phyloP scores from a whole-genome alignment of 2,797 vertebrate species.

The Melanotaenia pygmaea region DNA sequence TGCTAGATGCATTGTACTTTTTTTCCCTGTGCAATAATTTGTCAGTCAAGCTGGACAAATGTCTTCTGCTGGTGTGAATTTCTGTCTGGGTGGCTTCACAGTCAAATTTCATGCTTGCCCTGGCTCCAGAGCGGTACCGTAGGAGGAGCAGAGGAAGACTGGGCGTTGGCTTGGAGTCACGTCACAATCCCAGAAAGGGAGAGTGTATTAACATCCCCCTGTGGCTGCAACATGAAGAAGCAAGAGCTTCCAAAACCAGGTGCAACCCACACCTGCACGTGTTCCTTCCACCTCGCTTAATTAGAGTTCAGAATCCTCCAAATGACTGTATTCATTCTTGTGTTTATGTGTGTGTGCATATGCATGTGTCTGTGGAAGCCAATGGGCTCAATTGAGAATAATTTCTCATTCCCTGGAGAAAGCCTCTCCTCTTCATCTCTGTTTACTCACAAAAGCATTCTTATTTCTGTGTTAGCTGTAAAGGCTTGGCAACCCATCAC shows the following conservation, averaged over 20 bases:
- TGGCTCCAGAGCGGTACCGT: conserved; percentile 36
- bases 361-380: conserved; percentile 68
- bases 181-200: conserved; percentile 55
- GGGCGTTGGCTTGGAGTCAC: conserved; percentile 46
- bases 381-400: conserved; percentile 82
- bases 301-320: conserved; percentile 80
- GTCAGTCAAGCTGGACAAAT: conserved; percentile 49
- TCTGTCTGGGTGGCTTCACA: conserved; percentile 38
- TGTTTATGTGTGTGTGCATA: conserved; percentile 62
- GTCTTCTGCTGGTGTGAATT: conserved; percentile 53
- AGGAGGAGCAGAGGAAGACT: conserved; percentile 35
- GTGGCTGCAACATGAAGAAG: conserved; percentile 32
- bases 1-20: conserved; percentile 35
- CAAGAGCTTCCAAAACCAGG: conserved; percentile 72
- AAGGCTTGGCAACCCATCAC: conserved; percentile 49
- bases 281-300: conserved; percentile 76
- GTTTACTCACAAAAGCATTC: conserved; percentile 55
- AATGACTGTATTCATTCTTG: conserved; percentile 82
- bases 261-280: conserved; percentile 80
- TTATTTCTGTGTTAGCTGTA: conserved; percentile 45
- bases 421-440: conserved; percentile 66
- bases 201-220: conserved; percentile 53
- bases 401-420: conserved; percentile 80
- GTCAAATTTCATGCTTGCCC: conserved; percentile 59
- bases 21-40: background rate